These are phyloP conservation scores for Aphrophora alni DNA, from an alignment of 2,888 invertebrate species.

Conservation along the genomic window DNA sequence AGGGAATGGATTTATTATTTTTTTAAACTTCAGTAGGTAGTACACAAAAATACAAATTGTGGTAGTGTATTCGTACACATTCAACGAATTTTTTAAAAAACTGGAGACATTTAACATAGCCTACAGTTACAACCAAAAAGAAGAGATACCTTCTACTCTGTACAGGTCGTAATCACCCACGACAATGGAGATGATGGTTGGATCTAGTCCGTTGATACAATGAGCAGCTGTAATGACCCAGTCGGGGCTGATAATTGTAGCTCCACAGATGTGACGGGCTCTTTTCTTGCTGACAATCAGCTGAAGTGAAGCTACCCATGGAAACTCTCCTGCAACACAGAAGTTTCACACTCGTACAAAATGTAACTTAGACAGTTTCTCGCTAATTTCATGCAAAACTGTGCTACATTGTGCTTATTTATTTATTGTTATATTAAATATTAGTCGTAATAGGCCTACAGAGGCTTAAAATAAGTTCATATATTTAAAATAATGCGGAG, in stretches of 20 bases:
- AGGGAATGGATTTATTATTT: no score
- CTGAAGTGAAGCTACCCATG: conserved; percentile 55
- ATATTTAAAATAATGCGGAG: no score
- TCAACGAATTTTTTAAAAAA: no score
- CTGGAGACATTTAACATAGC: no score
- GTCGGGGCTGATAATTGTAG: conserved; percentile 50
- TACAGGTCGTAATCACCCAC: conserved; percentile 55
- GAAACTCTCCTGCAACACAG: conserved; percentile 52
- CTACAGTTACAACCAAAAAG: no score
- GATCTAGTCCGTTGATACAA: conserved; percentile 50
- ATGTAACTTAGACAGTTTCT: no score
- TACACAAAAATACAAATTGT: no score
- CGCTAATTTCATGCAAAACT: no score
- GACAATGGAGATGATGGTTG: conserved; percentile 50
- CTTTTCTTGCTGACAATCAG: conserved; percentile 41
- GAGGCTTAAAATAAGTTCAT: no score
- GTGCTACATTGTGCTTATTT: not conserved
- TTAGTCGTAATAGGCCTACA: no score
- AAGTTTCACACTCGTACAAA: not conserved
- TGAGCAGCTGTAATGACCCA: conserved; percentile 54
- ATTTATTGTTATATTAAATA: not conserved
- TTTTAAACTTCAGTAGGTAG: no score
- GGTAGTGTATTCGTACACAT: no score
- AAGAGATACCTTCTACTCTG: conserved; percentile 52
- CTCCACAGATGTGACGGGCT: conserved; percentile 53